phyloP scores from a whole-genome alignment of 2,797 vertebrate species.

The Ceyx erithaca region DNA sequence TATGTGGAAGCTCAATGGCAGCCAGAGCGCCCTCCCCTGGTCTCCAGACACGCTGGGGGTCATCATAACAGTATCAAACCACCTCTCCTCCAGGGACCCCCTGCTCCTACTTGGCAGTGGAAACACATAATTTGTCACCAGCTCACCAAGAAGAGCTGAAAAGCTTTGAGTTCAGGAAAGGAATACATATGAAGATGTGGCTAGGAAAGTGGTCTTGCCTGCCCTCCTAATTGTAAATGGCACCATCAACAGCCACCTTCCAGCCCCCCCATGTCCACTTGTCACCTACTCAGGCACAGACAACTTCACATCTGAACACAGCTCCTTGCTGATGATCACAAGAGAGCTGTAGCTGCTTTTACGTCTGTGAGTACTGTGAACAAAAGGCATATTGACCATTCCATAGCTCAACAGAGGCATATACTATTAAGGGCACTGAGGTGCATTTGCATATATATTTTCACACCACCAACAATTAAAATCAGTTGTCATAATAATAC shows the following conservation, averaged over 20 bases:
- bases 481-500: neutral
- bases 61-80: neutral
- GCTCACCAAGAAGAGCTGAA: neutral
- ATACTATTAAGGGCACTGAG: accelerated
- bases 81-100: neutral
- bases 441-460: neutral
- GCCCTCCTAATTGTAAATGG: neutral
- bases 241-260: neutral
- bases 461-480: neutral
- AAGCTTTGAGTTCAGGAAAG: neutral
- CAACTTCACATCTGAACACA: accelerated
- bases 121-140: neutral
- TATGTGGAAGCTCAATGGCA: no score
- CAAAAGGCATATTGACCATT: neutral
- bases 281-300: neutral
- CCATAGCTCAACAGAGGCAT: accelerated
- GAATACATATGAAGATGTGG: neutral
- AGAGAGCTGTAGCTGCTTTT: accelerated
- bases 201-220: neutral
- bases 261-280: neutral
- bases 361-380: neutral
- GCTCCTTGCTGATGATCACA: neutral
- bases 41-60: neutral
- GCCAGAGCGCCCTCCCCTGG: neutral
- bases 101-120: neutral